phyloP scores from a whole-genome alignment of 2,113 vertebrate species.

The Penelope pileata region DNA sequence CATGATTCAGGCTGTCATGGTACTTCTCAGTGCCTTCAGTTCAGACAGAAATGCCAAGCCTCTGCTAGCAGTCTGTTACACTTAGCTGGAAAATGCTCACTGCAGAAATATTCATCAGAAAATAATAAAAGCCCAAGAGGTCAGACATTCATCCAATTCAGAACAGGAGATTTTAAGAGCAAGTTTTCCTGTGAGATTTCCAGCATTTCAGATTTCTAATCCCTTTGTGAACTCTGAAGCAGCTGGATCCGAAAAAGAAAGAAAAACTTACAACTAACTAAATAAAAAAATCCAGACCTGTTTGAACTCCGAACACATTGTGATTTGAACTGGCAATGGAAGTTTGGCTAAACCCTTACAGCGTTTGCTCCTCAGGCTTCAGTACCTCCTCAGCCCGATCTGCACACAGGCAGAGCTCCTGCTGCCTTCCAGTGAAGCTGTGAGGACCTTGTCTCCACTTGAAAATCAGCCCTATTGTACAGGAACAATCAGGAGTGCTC shows the following conservation, averaged over 20 bases:
- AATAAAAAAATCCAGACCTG: not conserved
- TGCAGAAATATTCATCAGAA: not conserved
- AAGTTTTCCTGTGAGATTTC: not conserved
- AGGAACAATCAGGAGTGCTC: not conserved
- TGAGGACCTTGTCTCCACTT: not conserved
- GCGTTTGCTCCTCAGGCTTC: not conserved
- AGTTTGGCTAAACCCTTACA: not conserved
- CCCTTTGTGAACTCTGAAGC: not conserved
- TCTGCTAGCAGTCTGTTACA: not conserved
- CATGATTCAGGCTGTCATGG: not conserved
- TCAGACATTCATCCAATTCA: not conserved
- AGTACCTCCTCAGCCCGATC: not conserved
- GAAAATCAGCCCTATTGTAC: conserved; percentile 13
- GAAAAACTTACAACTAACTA: not conserved
- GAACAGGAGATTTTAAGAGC: not conserved
- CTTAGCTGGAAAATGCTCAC: not conserved
- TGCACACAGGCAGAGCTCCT: not conserved
- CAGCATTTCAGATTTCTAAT: not conserved
- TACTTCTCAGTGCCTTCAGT: not conserved
- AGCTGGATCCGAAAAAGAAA: not conserved
- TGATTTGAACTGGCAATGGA: not conserved
- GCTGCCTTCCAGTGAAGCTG: not conserved
- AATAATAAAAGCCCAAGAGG: not conserved
- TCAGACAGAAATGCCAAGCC: not conserved
- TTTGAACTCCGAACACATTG: not conserved